These are phyloP conservation scores for Pocillopora meandrina DNA, from an alignment of 92 coral and sea anemone species.

Conservation along the genomic window DNA sequence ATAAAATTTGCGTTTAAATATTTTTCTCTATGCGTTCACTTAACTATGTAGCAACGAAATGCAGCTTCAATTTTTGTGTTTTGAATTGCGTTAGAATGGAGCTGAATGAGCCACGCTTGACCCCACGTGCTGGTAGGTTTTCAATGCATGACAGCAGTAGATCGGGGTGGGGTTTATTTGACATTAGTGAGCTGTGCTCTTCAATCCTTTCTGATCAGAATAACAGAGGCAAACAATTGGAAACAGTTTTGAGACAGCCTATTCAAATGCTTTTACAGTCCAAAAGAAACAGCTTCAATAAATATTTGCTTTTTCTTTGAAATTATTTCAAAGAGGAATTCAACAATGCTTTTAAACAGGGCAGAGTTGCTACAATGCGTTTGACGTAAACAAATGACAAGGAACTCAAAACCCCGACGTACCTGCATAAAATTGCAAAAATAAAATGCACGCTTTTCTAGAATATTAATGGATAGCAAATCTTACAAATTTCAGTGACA, in stretches of 20 bases:
- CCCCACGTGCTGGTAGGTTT: slow-evolving; percentile 25
- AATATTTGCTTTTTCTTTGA: slow-evolving; percentile 21
- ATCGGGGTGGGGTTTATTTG: slow-evolving; percentile 29
- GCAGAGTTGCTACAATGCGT: background rate
- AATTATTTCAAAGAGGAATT: background rate
- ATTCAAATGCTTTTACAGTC: slow-evolving; percentile 11
- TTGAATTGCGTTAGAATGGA: background rate
- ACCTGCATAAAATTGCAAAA: background rate
- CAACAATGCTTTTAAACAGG: background rate
- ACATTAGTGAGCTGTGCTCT: background rate
- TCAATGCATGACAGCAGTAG: slow-evolving; percentile 1
- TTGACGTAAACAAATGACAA: background rate
- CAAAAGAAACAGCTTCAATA: slow-evolving; percentile 3
- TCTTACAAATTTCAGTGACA: slow-evolving; percentile 8
- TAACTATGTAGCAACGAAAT: background rate
- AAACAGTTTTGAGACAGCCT: slow-evolving; percentile 13
- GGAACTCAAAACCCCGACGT: background rate
- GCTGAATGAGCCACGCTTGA: background rate
- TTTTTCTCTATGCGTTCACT: background rate
- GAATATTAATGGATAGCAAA: slow-evolving; percentile 2
- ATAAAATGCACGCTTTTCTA: background rate
- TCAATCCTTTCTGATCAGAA: background rate
- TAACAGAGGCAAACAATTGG: background rate
- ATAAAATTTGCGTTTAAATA: background rate
- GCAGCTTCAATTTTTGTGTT: background rate